Evolutionary conservation across 2,113 vertebrate genomes (phyloP).

Genomic region (Microcebus murinus): DNA sequence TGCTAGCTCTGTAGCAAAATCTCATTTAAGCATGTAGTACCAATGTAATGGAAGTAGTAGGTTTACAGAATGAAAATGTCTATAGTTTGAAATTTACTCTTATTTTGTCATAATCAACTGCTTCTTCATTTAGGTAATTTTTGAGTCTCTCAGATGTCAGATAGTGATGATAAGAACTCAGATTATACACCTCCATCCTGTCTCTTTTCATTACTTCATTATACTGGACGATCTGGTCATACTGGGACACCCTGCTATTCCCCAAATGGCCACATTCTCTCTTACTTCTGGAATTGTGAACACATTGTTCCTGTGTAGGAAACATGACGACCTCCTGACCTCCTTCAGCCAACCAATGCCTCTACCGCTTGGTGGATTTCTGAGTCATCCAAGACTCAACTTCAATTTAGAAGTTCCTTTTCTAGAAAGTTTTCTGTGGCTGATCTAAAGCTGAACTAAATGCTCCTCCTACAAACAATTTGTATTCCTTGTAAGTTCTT

Average conservation of each 20-base stretch:
- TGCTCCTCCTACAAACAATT: neutral
- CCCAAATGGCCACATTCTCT: neutral
- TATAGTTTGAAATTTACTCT: neutral
- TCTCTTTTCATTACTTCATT: neutral
- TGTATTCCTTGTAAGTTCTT: neutral
- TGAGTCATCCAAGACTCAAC: neutral
- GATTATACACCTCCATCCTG: neutral
- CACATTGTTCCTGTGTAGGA: neutral
- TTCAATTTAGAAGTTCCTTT: neutral
- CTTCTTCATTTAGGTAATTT: neutral
- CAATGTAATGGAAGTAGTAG: neutral
- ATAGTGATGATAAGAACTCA: neutral
- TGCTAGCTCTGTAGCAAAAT: neutral
- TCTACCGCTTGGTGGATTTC: neutral
- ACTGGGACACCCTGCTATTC: neutral
- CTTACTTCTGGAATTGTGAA: neutral
- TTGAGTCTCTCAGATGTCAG: neutral
- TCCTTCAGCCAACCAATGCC: neutral
- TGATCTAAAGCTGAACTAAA: neutral
- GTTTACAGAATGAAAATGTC: neutral
- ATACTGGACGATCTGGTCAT: neutral
- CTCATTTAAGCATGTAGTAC: neutral
- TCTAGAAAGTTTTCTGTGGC: neutral
- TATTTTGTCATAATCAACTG: neutral
- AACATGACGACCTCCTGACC: neutral